Conservation (phyloP, 37 sponge, comb jelly and placozoan species). For the Bolinopsis microptera region DNA sequence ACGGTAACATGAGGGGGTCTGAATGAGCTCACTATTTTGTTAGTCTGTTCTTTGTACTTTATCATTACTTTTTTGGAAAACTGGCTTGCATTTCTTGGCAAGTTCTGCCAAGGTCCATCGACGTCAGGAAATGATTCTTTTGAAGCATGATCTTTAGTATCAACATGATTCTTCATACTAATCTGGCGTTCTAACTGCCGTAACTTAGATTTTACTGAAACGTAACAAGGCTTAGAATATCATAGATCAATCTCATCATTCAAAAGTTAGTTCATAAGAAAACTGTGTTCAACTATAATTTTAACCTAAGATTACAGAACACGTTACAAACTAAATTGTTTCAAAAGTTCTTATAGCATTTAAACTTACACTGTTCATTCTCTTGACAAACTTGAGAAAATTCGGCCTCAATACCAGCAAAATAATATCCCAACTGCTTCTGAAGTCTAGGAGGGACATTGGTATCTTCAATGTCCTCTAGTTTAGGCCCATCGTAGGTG, state of each 20-base stretch:
- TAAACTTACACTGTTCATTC: conserved; percentile 46
- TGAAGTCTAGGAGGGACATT: not conserved
- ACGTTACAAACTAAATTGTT: too few relatives aligned
- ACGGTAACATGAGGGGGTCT: conserved; percentile 58
- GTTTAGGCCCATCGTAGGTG: conserved; percentile 39
- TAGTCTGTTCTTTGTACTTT: conserved; percentile 60
- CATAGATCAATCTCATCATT: too few relatives aligned
- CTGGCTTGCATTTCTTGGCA: conserved; percentile 35
- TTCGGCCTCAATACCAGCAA: conserved; percentile 49
- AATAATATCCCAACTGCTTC: conserved; percentile 31
- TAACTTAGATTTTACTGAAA: conserved; percentile 62
- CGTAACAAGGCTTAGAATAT: not conserved
- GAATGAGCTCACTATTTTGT: conserved; percentile 57
- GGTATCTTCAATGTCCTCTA: conserved; percentile 54
- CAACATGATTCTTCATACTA: conserved; percentile 51
- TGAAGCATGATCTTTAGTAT: not conserved
- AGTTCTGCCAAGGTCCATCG: conserved; percentile 57
- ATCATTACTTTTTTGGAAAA: conserved; percentile 65
- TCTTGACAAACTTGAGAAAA: conserved; percentile 52
- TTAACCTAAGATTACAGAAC: too few relatives aligned
- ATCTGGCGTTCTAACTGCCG: conserved; percentile 51
- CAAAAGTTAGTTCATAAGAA: too few relatives aligned
- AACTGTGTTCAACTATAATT: too few relatives aligned
- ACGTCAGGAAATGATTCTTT: conserved; percentile 35
- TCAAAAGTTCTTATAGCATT: too few relatives aligned